Conservation (phyloP, 1,140 invertebrate species). For the Branchinecta lindahli region DNA sequence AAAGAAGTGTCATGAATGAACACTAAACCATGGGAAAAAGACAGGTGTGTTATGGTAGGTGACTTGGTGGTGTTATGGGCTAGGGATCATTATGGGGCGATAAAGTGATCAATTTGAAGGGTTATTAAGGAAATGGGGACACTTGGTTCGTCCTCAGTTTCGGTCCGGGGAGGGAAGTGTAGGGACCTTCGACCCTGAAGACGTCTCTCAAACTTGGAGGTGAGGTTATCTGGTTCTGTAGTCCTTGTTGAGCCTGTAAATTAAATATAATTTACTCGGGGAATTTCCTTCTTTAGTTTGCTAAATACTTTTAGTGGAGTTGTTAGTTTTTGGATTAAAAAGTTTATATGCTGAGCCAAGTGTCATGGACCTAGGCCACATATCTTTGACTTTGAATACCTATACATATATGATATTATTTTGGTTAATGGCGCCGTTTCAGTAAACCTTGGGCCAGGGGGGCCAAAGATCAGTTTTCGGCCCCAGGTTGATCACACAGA, state of each 20-base stretch:
- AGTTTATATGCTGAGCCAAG: too few relatives aligned
- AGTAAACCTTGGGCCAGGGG: too few relatives aligned
- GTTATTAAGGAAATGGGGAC: not conserved
- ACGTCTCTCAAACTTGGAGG: not conserved
- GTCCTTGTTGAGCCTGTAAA: not conserved
- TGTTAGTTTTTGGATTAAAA: too few relatives aligned
- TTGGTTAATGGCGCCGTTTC: too few relatives aligned
- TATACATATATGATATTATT: too few relatives aligned
- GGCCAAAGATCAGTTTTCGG: too few relatives aligned
- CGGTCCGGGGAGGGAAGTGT: not conserved
- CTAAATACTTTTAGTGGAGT: too few relatives aligned
- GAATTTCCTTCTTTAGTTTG: not conserved
- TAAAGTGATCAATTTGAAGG: not conserved
- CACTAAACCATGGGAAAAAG: slow-evolving; percentile 3
- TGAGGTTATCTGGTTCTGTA: not conserved
- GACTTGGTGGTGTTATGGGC: slow-evolving; percentile 6
- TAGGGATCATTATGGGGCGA: not conserved
- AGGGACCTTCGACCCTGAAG: not conserved
- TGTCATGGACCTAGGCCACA: too few relatives aligned
- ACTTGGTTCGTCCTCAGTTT: not conserved
- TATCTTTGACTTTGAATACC: too few relatives aligned
- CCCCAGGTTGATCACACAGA: too few relatives aligned
- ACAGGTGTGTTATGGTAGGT: not conserved
- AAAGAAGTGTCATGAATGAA: not conserved
- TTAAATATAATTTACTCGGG: not conserved